Evolutionary conservation across 2,888 invertebrate genomes (phyloP), one percentile per base, ranked within the genome.

Genomic region (Ormyrus pomaceus): DNA sequence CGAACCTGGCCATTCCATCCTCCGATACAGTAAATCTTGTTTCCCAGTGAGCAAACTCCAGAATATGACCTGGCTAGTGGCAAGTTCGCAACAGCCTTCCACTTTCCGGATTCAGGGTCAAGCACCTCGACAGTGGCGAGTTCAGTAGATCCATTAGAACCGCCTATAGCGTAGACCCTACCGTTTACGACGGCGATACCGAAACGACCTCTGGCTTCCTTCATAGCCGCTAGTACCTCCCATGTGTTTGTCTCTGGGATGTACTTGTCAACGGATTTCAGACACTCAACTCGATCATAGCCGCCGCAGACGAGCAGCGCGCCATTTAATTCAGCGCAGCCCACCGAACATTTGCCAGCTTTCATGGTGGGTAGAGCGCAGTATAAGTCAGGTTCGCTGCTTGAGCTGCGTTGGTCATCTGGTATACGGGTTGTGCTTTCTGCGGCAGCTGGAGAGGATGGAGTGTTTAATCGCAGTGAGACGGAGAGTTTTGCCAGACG

Each of bases 251-350:
- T 91, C 69, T 91, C 91, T 6, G 95, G 94, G 87, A 94, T 93
- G 92, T 96, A 97, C 64, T 93, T 93, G 91, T 96, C 96, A 0
- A 94, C 95, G 34, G 94, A 93, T 84, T 93, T 93, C 85, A 97
- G 92, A 88, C 96, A 97, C 89, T 96, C 96, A 61, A 95, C 95
- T 83, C 97, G 93, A 91, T 97, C 96, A 91, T 97, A 97, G 8
- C 95, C 95, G 86, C 95, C 97, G 91, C 96, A 95, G 80, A 95
- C 96, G 83, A 97, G 91, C 66, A 97, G 92, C 70, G 94, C 93
- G 65, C 94, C 94, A 84, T 93, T 93, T 79, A 95, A 91, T 87
- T 94, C 94, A 59, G 94, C 95, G 81, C 95, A 93, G 76, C 96
- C 97, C 77, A 94, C 94, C 71, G 96, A 95, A 91, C 96, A 95